Conservation (phyloP, 2,888 invertebrate species). For the Drosophila diplacantha region DNA sequence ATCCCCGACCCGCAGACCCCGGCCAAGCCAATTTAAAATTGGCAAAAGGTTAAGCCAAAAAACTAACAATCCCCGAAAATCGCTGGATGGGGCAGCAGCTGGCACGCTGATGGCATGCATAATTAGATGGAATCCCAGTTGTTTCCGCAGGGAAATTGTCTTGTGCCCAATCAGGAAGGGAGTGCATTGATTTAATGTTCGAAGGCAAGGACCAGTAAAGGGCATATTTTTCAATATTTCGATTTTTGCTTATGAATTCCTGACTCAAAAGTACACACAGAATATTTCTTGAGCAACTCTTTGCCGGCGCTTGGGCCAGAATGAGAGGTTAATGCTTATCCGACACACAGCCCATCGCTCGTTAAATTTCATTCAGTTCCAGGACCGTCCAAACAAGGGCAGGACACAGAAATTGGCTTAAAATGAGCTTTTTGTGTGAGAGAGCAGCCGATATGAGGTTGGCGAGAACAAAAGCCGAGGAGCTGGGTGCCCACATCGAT, state of each 20-base stretch:
- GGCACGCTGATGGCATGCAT: conserved; percentile 62
- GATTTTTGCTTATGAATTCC: not conserved
- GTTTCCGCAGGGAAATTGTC: conserved; percentile 43
- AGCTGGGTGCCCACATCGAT: conserved; percentile 51
- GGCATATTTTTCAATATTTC: not conserved
- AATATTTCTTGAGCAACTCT: not conserved
- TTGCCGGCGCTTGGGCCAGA: conserved; percentile 30
- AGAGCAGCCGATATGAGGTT: conserved; percentile 6
- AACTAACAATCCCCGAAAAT: conserved; percentile 56
- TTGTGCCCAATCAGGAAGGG: conserved; percentile 32
- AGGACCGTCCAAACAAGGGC: not conserved
- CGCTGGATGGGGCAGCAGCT: conserved; percentile 11
- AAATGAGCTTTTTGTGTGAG: conserved; percentile 62
- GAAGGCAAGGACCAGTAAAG: not conserved
- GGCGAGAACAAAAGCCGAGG: conserved; percentile 14
- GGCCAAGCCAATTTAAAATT: conserved; percentile 67
- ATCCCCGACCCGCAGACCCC: not conserved
- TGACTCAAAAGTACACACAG: not conserved
- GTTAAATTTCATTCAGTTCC: conserved; percentile 60
- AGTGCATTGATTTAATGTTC: conserved; percentile 49
- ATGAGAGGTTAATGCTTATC: conserved; percentile 49
- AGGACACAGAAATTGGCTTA: conserved; percentile 62
- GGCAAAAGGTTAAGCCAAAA: conserved; percentile 71
- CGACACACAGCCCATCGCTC: conserved; percentile 24
- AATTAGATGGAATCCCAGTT: conserved; percentile 51